These are phyloP conservation scores for Heterocephalus glaber DNA, from an alignment of 2,113 vertebrate species.

Conservation along the genomic window DNA sequence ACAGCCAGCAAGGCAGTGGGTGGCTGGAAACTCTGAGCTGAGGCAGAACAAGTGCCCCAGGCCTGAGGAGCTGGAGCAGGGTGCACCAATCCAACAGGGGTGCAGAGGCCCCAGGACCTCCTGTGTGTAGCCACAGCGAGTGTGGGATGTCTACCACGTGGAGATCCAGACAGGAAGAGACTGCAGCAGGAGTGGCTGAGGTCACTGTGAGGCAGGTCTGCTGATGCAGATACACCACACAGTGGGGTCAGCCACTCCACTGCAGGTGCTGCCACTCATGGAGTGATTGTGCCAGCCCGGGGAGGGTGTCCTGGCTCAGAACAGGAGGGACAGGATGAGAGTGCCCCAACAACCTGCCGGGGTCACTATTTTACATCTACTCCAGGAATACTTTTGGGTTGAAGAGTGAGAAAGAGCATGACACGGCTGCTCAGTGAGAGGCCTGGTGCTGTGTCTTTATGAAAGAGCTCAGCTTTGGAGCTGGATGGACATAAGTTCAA, in stretches of 20 bases:
- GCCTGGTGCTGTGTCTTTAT: neutral
- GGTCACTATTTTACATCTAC: neutral
- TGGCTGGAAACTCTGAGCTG: neutral
- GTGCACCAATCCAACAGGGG: too few relatives aligned
- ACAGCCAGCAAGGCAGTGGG: neutral
- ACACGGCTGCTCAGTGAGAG: too few relatives aligned
- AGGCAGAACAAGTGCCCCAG: neutral
- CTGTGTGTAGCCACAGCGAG: neutral
- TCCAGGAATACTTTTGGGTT: neutral
- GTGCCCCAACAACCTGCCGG: neutral
- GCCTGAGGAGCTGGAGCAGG: neutral
- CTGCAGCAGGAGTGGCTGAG: neutral
- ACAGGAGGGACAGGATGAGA: neutral
- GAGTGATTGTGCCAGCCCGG: neutral
- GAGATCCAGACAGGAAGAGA: neutral
- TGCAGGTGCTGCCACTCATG: neutral
- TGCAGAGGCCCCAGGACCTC: too few relatives aligned
- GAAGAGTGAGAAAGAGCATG: neutral
- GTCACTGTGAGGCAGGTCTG: neutral
- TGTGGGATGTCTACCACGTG: accelerated
- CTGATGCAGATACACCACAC: neutral
- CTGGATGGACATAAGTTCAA: neutral
- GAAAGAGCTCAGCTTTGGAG: neutral
- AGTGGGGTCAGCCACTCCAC: neutral
- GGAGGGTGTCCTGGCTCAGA: neutral